A percentile compares a stretch with the other conserved stretches of the same genome.
These are phyloP conservation scores for Trochalopteron elliotii DNA, from an alignment of 2,113 vertebrate genomes.

Conservation along the genomic window DNA sequence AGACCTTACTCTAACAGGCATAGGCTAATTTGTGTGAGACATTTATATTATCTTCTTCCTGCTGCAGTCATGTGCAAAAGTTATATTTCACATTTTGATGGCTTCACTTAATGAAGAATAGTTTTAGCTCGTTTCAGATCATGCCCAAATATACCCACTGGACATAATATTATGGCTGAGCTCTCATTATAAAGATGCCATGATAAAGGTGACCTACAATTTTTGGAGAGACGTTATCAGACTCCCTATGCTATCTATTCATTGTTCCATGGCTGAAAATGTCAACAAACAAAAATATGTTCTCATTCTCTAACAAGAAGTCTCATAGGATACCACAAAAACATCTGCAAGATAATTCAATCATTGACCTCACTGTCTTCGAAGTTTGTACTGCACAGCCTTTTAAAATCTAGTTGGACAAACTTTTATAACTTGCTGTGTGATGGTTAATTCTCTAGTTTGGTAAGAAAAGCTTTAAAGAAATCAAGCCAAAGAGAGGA, in stretches of 20 bases:
- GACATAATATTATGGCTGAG: not conserved
- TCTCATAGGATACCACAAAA: not conserved
- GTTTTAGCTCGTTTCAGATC: conserved; percentile 4
- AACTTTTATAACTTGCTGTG: not conserved
- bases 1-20: not conserved
- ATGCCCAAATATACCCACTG: not conserved
- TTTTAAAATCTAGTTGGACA: not conserved
- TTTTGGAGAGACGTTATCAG: not conserved
- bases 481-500: not conserved
- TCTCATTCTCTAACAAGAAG: not conserved
- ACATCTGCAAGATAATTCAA: conserved; percentile 12
- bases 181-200: not conserved
- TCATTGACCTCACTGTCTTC: not conserved
- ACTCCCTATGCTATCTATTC: not conserved
- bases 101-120: conserved; percentile 30
- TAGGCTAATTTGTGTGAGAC: not conserved
- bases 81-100: conserved; percentile 33
- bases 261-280: not conserved
- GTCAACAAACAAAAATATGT: conserved; percentile 5
- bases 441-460: not conserved
- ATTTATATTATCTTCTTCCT: conserved; percentile 12
- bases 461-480: not conserved
- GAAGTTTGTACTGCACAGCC: not conserved
- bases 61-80: not conserved
- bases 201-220: conserved; percentile 3